Percentiles rank a stretch among this genome's conserved stretches.
These are phyloP conservation scores for Acronicta aceris DNA, from an alignment of 2,888 invertebrate species.

Conservation along the genomic window DNA sequence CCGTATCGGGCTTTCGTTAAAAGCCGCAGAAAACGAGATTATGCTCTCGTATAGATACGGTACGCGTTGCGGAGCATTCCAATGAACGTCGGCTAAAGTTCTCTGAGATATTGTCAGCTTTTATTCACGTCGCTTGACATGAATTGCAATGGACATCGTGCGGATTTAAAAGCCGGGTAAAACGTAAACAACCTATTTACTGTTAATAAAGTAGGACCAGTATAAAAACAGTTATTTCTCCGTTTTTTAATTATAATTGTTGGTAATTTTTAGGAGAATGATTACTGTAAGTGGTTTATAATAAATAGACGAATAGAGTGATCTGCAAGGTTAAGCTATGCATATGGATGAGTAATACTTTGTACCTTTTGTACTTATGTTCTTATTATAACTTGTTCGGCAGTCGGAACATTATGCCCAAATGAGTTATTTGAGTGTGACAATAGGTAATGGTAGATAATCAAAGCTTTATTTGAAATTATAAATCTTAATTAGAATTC, in stretches of 20 bases:
- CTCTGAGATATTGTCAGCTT: conserved; percentile 69
- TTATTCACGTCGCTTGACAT: conserved; percentile 70
- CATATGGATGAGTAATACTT: no score
- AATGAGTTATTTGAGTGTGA: no score
- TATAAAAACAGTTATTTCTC: conserved; percentile 11
- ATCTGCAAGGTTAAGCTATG: no score
- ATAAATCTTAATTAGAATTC: no score
- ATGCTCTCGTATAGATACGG: conserved; percentile 77
- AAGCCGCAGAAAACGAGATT: conserved; percentile 83
- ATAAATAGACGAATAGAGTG: no score
- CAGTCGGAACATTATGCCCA: no score
- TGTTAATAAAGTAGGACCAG: conserved; percentile 18
- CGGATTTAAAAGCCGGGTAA: conserved; percentile 53
- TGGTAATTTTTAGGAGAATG: no score
- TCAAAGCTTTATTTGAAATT: no score
- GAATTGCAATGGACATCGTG: conserved; percentile 64
- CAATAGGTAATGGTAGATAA: no score
- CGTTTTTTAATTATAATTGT: background rate
- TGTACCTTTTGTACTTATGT: no score
- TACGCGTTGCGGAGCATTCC: conserved; percentile 74
- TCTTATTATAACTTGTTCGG: no score
- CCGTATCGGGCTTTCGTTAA: conserved; percentile 66
- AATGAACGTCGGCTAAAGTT: conserved; percentile 72
- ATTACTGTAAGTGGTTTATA: no score
- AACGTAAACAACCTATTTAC: conserved; percentile 53